Evolutionary conservation across 2,113 vertebrate species (phyloP), one percentile per base, ranked within the genome.

Genomic region (Nematolebias whitei): DNA sequence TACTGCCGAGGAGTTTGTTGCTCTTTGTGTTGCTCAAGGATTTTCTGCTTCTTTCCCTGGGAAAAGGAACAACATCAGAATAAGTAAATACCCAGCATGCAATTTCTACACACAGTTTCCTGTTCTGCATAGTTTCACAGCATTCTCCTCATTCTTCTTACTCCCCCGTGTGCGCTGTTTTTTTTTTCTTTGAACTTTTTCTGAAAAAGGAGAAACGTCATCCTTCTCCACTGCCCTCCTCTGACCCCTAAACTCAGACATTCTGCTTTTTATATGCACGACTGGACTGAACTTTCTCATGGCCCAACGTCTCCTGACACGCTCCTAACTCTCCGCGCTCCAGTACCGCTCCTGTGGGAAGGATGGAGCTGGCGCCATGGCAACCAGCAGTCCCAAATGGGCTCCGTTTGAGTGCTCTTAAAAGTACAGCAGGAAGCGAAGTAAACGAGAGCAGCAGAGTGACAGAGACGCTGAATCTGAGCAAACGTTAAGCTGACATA

Each of bases 271-370:
- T 48, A 68, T 80, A 66, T 62, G 68, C 69, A 74, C 58, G 56
- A 41, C 59, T 53, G 68, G 60, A 29, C 83, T 90, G 80, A 88
- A 87, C 87, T 85, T 91, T 92, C 91, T 87, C 91, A 91, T 85
- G 89, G 85, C 85, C 85, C 44, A 12, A 63, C 64, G 26, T 80
- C 77, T 78, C 58, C 61, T 70, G 61, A 82, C 85, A 57, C 68
- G 69, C 70, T 74, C 51, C 26, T 60, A 12, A 23, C 74, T 76
- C 78, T 53, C 24, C 20, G 50, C 61, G 47, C 77, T 74, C 39
- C 26, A 40, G 58, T 58, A 13, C 19, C 4, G 16, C 51, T 71
- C 70, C 80, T 79, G 74, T 86, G 85, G 86, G 85, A 88, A 79
- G 75, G 81, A 85, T 81, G 78, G 76, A 76, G 56, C 51, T 4